phyloP scores from a whole-genome alignment of 1,140 invertebrate genomes.

The Cydia splendana region DNA sequence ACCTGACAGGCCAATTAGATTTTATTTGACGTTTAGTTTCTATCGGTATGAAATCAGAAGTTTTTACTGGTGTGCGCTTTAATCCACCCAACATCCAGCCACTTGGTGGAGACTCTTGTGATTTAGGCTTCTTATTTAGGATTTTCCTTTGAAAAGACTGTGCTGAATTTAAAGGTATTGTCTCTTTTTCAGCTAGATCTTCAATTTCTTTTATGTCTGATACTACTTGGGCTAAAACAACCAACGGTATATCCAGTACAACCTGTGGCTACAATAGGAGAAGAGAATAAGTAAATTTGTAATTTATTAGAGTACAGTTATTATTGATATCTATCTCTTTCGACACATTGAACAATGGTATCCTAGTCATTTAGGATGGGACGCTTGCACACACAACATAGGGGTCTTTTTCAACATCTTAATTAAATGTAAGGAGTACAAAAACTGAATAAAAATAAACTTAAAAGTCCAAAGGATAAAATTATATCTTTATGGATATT shows the following conservation, averaged over 20 bases:
- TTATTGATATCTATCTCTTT: too few relatives aligned
- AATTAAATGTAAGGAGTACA: too few relatives aligned
- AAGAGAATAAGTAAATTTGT: not conserved
- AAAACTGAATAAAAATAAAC: too few relatives aligned
- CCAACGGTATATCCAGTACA: not conserved
- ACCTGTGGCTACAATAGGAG: not conserved
- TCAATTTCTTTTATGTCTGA: conserved; percentile 24
- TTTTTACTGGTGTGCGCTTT: not conserved
- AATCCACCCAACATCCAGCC: conserved; percentile 1
- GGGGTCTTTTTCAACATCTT: too few relatives aligned
- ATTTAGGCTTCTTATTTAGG: not conserved
- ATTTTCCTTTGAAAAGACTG: not conserved
- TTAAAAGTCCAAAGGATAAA: too few relatives aligned
- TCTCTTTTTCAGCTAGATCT: not conserved
- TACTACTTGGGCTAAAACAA: not conserved
- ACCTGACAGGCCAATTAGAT: not conserved
- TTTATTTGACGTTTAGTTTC: not conserved
- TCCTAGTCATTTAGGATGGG: too few relatives aligned
- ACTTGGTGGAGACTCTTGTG: not conserved
- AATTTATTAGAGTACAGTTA: too few relatives aligned
- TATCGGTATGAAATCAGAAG: not conserved
- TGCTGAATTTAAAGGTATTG: not conserved
- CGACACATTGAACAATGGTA: too few relatives aligned
- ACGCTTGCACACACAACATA: too few relatives aligned
- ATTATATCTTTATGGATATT: too few relatives aligned